Evolutionary conservation across 2,888 invertebrate species (phyloP).

Genomic region (Ectemnius lituratus): DNA sequence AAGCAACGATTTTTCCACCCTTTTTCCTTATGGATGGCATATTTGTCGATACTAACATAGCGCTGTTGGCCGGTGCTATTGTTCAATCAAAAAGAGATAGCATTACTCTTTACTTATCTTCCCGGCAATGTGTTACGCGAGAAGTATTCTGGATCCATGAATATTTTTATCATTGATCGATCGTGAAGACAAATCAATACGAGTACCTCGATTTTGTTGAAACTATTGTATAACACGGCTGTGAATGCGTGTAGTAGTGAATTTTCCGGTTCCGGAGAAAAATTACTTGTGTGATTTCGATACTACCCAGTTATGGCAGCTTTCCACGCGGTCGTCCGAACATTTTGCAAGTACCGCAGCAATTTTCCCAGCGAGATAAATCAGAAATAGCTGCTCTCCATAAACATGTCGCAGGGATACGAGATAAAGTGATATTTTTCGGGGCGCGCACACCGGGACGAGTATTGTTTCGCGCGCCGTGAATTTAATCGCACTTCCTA

Average conservation of each 20-base stretch:
- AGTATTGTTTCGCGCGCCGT: slow-evolving; percentile 41
- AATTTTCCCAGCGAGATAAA: too few relatives aligned
- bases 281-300: too few relatives aligned
- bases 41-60: not conserved
- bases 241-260: too few relatives aligned
- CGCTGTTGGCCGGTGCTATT: slow-evolving; percentile 25
- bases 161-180: slow-evolving; percentile 33
- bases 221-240: too few relatives aligned
- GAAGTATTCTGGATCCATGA: slow-evolving; percentile 27
- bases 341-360: too few relatives aligned
- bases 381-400: not conserved
- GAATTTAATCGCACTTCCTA: slow-evolving; percentile 55
- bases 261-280: too few relatives aligned
- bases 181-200: slow-evolving; percentile 36
- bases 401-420: not conserved
- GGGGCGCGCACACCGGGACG: not conserved
- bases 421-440: slow-evolving; percentile 1
- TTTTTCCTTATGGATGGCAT: not conserved
- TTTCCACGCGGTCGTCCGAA: too few relatives aligned
- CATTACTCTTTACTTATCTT: slow-evolving; percentile 2
- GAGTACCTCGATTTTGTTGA: too few relatives aligned
- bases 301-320: too few relatives aligned
- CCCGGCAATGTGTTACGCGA: slow-evolving; percentile 40
- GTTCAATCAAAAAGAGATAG: slow-evolving; percentile 36
- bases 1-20: too few relatives aligned